Conservation (phyloP, 2,113 vertebrate genomes). For the Tragelaphus imberbis region DNA sequence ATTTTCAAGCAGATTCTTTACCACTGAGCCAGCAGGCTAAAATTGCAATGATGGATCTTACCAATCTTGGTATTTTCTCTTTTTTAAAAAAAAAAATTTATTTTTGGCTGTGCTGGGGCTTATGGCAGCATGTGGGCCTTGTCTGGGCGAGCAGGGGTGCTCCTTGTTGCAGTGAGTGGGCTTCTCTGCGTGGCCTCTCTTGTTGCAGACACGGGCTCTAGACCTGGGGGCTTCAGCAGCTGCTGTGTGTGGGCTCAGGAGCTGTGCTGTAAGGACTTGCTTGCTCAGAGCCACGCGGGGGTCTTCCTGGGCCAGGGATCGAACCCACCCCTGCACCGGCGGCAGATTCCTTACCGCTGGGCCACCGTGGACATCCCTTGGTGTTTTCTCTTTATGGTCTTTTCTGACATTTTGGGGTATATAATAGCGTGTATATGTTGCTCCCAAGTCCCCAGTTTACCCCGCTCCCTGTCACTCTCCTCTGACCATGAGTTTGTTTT, state of each 20-base stretch:
- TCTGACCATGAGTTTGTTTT: background rate
- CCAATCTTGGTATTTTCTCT: background rate
- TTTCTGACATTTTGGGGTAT: too few species aligned
- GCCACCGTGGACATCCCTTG: background rate
- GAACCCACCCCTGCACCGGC: background rate
- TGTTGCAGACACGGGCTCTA: background rate
- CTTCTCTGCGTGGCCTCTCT: background rate
- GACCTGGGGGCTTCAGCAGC: background rate
- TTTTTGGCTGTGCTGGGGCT: background rate
- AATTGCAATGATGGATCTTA: background rate
- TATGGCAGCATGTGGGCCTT: rapidly evolving
- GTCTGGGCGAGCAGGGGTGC: rapidly evolving
- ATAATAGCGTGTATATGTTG: background rate
- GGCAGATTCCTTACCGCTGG: background rate
- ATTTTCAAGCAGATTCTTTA: background rate
- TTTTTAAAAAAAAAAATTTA: background rate
- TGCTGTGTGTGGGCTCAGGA: background rate
- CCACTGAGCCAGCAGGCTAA: background rate
- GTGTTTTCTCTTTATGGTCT: background rate
- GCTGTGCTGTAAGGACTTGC: background rate
- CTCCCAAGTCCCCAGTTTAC: rapidly evolving
- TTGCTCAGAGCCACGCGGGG: background rate
- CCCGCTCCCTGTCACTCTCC: background rate
- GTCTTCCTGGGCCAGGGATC: background rate
- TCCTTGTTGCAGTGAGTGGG: rapidly evolving